phyloP scores from a whole-genome alignment of 2,888 invertebrate genomes.

The Sminthurinus aureus region DNA sequence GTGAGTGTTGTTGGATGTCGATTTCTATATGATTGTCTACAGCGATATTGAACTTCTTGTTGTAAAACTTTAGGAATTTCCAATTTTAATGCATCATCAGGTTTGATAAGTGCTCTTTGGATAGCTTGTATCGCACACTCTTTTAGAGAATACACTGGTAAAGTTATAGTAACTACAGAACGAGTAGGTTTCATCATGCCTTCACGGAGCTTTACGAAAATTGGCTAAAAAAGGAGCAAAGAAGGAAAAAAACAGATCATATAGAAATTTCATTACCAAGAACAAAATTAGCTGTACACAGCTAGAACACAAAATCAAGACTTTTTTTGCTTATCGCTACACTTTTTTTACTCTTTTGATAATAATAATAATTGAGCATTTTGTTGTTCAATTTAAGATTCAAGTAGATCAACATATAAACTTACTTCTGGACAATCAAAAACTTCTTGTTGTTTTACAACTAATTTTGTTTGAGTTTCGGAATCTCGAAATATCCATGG shows the following conservation, averaged over 20 bases:
- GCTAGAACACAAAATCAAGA: too few relatives aligned
- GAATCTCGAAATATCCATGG: conserved; percentile 84
- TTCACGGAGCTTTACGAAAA: conserved; percentile 31
- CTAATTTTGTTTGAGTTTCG: conserved; percentile 72
- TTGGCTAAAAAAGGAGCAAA: conserved; percentile 29
- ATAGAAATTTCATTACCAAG: too few relatives aligned
- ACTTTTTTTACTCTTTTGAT: too few relatives aligned
- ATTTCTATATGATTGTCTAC: conserved; percentile 22
- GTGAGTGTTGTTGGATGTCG: conserved; percentile 16
- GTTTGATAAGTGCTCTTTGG: conserved; percentile 63
- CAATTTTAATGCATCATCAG: conserved; percentile 63
- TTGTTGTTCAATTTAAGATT: too few relatives aligned
- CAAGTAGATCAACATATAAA: neutral
- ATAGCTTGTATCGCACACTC: conserved; percentile 65
- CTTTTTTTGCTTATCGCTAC: too few relatives aligned
- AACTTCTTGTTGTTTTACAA: conserved; percentile 65
- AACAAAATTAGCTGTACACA: too few relatives aligned
- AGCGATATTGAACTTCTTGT: conserved; percentile 50
- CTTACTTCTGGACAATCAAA: conserved; percentile 60
- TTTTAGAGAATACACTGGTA: conserved; percentile 67
- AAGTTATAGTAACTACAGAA: conserved; percentile 67
- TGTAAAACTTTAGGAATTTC: conserved; percentile 64
- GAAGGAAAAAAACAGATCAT: neutral
- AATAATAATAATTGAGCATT: too few relatives aligned
- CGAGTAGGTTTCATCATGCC: conserved; percentile 43